A percentile compares a stretch with the other conserved stretches of the same genome.
Conservation (phyloP, 2,888 invertebrate species). For the Heliconius sara region DNA sequence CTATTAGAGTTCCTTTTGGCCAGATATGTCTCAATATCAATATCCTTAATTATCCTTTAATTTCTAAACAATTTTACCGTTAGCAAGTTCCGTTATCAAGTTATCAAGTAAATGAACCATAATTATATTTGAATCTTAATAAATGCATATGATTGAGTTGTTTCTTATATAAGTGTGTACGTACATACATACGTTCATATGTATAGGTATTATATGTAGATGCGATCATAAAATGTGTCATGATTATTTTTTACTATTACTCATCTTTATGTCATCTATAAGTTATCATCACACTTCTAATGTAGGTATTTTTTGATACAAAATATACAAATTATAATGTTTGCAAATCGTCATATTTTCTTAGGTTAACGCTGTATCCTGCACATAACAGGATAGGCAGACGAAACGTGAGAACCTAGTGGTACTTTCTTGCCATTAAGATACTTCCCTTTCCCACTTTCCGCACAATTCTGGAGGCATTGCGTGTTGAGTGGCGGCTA, state of each 20-base stretch:
- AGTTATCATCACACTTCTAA: not conserved
- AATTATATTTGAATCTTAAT: too few species aligned
- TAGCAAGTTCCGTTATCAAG: too few species aligned
- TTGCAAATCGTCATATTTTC: not conserved
- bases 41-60: too few species aligned
- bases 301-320: not conserved
- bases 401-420: not conserved
- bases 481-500: not conserved
- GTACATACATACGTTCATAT: not conserved
- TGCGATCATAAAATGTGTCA: conserved; percentile 6
- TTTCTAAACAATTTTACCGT: too few species aligned
- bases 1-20: too few species aligned
- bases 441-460: not conserved
- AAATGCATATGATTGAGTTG: too few species aligned
- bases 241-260: conserved; percentile 3
- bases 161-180: not conserved
- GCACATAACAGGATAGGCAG: not conserved
- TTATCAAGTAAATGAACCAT: too few species aligned
- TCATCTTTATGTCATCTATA: not conserved
- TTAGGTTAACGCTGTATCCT: not conserved
- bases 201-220: not conserved
- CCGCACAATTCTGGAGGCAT: not conserved
- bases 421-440: not conserved
- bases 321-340: not conserved
- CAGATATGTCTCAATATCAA: too few species aligned